A percentile compares a stretch with the other conserved stretches of the same genome.
phyloP scores from a whole-genome alignment of 2,113 vertebrate species.

The Hippotragus niger region DNA sequence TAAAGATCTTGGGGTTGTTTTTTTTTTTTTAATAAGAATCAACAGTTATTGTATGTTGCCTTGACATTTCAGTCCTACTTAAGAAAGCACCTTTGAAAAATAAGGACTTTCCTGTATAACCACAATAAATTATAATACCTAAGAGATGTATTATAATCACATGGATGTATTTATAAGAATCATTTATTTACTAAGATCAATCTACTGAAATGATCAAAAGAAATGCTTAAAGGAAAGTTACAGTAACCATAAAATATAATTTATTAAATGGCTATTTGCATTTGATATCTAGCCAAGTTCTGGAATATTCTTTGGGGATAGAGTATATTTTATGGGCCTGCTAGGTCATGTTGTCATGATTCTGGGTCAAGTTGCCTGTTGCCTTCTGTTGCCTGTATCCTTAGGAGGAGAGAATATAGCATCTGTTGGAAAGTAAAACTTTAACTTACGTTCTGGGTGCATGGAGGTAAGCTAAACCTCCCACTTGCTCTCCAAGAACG shows the following conservation, averaged over 20 bases:
- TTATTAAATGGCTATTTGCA: conserved; percentile 6
- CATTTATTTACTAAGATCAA: not conserved
- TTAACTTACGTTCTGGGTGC: not conserved
- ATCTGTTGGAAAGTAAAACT: not conserved
- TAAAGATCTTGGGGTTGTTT: not conserved
- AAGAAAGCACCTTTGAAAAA: not conserved
- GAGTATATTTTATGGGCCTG: not conserved
- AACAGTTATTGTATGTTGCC: not conserved
- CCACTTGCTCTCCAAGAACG: not conserved
- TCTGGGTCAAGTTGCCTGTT: not conserved
- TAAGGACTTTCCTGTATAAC: not conserved
- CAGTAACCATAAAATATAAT: not conserved
- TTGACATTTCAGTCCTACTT: not conserved
- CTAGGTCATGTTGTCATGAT: not conserved
- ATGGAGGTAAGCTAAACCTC: not conserved
- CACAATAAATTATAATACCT: not conserved
- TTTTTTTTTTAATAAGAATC: not conserved
- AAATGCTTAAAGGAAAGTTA: not conserved
- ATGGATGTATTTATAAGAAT: not conserved
- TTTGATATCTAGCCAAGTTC: not conserved
- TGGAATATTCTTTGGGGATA: not conserved
- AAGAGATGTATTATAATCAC: not conserved
- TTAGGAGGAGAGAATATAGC: not conserved
- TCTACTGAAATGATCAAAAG: not conserved
- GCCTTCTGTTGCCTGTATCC: not conserved